Conservation (phyloP, 1,140 invertebrate genomes). For the Tyrophagus putrescentiae region DNA sequence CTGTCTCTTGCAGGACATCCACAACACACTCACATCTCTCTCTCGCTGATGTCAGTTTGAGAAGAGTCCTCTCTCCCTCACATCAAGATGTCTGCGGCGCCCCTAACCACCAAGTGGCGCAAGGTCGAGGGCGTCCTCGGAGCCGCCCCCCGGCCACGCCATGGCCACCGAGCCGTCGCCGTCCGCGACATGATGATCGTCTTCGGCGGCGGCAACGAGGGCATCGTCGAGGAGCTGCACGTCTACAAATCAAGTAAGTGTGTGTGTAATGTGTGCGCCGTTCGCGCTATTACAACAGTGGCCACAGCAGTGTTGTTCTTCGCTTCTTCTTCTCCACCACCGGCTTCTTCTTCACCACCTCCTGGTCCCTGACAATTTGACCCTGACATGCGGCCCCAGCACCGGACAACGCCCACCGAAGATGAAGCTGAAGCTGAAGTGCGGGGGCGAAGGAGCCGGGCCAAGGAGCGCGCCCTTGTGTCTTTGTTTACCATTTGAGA, state of each 20-base stretch:
- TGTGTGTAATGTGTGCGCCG: neutral
- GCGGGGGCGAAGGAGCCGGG: neutral
- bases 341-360: too few species aligned
- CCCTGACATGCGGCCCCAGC: too few species aligned
- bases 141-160: constrained; percentile 80
- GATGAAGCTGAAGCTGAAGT: too few species aligned
- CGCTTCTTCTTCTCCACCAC: too few species aligned
- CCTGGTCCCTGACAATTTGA: too few species aligned
- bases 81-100: constrained; percentile 6
- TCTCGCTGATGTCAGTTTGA: too few species aligned
- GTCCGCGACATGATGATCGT: constrained; percentile 99
- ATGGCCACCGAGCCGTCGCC: constrained; percentile 94
- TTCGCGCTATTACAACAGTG: too few species aligned
- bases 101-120: constrained; percentile 60
- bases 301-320: too few species aligned
- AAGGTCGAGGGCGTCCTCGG: constrained; percentile 79
- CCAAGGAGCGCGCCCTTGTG: neutral
- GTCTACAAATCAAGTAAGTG: constrained; percentile 81
- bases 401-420: too few species aligned
- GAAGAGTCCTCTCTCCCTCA: too few species aligned
- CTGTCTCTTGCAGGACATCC: too few species aligned
- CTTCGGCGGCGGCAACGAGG: constrained; percentile 98
- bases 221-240: constrained; percentile 97
- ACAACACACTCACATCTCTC: too few species aligned
- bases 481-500: neutral